phyloP scores from a whole-genome alignment of 2,888 invertebrate species.

The Amphipoea lucens region DNA sequence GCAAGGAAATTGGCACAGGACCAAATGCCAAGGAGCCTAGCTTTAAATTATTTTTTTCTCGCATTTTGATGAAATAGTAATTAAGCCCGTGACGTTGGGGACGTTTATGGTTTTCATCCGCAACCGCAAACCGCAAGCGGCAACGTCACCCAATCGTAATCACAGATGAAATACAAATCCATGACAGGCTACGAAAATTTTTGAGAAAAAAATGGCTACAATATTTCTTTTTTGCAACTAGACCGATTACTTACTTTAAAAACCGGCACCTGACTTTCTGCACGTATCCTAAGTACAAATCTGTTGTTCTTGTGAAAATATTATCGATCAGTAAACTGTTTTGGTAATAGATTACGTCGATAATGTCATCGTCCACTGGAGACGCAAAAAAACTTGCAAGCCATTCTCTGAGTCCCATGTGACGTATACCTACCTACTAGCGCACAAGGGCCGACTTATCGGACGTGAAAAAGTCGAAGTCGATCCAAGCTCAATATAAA shows the following conservation, averaged over 20 bases:
- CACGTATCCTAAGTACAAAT: not conserved
- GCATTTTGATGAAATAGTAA: constrained; percentile 31
- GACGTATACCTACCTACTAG: not conserved
- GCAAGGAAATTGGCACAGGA: constrained; percentile 83
- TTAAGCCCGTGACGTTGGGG: constrained; percentile 26
- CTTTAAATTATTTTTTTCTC: constrained; percentile 33
- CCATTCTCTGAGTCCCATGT: not conserved
- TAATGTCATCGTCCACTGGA: not conserved
- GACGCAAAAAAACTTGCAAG: not conserved
- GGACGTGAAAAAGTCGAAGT: not conserved
- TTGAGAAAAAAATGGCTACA: not conserved
- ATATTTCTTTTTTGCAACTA: too few relatives aligned
- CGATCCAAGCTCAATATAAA: not conserved
- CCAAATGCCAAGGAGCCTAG: constrained; percentile 75
- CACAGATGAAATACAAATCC: not conserved
- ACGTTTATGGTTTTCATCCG: constrained; percentile 40
- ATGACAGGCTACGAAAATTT: not conserved
- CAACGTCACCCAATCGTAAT: not conserved
- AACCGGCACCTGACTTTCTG: not conserved
- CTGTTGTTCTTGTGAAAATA: not conserved
- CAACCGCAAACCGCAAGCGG: not conserved
- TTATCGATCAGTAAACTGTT: not conserved
- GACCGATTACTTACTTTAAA: not conserved
- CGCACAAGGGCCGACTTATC: not conserved
- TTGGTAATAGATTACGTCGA: not conserved